phyloP scores from a whole-genome alignment of 2,888 invertebrate species.

The Troglohyphantes excavatus region DNA sequence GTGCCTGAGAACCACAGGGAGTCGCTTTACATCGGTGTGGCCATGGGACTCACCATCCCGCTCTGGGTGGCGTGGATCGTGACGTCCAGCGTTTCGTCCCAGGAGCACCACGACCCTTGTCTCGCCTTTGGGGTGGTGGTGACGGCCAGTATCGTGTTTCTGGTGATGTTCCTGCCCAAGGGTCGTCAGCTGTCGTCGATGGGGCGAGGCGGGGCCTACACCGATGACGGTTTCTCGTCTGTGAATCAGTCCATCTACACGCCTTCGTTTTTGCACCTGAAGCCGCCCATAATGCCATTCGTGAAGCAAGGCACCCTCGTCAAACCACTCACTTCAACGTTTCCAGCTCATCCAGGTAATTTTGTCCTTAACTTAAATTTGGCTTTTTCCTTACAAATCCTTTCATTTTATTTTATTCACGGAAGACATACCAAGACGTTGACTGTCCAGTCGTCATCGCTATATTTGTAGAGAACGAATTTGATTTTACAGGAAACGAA shows the following conservation, averaged over 20 bases:
- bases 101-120: slow-evolving; percentile 85
- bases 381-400: too few species aligned
- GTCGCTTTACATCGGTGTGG: slow-evolving; percentile 94
- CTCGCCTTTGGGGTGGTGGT: slow-evolving; percentile 94
- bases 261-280: slow-evolving; percentile 96
- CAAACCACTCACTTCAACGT: slow-evolving; percentile 75
- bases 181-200: slow-evolving; percentile 95
- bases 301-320: slow-evolving; percentile 75
- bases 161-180: slow-evolving; percentile 95
- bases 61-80: slow-evolving; percentile 94
- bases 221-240: slow-evolving; percentile 86
- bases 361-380: background rate
- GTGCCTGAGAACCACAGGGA: slow-evolving; percentile 96
- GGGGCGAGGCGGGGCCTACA: slow-evolving; percentile 89
- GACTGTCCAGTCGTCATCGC: too few species aligned
- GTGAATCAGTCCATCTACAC: slow-evolving; percentile 90
- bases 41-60: slow-evolving; percentile 92
- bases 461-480: too few species aligned
- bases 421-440: too few species aligned
- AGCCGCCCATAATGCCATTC: slow-evolving; percentile 84
- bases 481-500: too few species aligned
- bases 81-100: slow-evolving; percentile 84
- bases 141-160: slow-evolving; percentile 92
- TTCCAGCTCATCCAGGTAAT: slow-evolving; percentile 70
- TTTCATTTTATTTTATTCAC: too few species aligned